Conservation (phyloP, 2,797 vertebrate species). For the Betta splendens region DNA sequence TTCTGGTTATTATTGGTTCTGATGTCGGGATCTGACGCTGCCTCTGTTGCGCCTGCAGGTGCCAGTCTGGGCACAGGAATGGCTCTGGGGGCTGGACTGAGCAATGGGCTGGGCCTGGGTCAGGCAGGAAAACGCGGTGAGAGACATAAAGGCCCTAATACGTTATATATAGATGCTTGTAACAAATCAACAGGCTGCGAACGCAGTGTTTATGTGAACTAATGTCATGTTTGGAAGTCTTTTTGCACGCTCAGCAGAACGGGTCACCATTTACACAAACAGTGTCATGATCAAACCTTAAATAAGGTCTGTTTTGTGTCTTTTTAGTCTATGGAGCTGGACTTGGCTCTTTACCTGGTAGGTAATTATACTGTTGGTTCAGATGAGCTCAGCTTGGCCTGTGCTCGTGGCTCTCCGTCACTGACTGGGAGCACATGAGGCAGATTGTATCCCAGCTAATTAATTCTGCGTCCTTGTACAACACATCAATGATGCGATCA, state of each 20-base stretch:
- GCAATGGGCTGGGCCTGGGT: constrained; percentile 64
- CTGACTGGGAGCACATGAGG: constrained; percentile 19
- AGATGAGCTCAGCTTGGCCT: neutral
- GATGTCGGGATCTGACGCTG: neutral
- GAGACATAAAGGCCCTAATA: neutral
- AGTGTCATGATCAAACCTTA: neutral
- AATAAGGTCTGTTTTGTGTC: constrained; percentile 9
- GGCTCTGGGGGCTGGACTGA: constrained; percentile 48
- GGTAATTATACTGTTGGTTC: constrained; percentile 3
- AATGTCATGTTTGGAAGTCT: too few species aligned
- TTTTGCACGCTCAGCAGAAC: too few species aligned
- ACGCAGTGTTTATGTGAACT: too few species aligned
- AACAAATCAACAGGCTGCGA: neutral
- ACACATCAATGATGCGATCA: constrained; percentile 24
- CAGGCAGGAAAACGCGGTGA: constrained; percentile 69
- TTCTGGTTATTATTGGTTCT: neutral
- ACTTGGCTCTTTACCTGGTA: constrained; percentile 69
- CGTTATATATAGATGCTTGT: neutral
- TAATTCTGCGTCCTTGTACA: constrained; percentile 23
- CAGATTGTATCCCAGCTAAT: constrained; percentile 19
- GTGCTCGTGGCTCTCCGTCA: constrained; percentile 23
- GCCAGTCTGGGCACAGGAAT: constrained; percentile 66
- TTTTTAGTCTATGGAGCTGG: constrained; percentile 70
- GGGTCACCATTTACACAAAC: neutral
- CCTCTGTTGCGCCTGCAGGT: constrained; percentile 36